These are phyloP conservation scores for Acleris laterana DNA, from an alignment of 2,888 invertebrate genomes.

Conservation along the genomic window DNA sequence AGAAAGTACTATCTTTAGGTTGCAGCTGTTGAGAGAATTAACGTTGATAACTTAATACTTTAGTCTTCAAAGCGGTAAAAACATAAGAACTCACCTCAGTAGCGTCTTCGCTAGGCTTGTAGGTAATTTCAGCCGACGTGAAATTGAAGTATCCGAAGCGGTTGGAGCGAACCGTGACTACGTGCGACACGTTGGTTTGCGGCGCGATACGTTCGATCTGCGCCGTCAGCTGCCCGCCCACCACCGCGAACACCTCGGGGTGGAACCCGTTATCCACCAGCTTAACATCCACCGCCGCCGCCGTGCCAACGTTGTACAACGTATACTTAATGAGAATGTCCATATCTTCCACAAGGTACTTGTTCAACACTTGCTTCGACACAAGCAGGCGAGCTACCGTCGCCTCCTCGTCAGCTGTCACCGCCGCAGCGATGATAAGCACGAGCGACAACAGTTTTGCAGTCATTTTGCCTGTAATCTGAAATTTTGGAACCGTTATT, in stretches of 20 bases:
- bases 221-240: slow-evolving; percentile 93
- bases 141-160: slow-evolving; percentile 98
- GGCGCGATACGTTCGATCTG: slow-evolving; percentile 96
- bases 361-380: slow-evolving; percentile 97
- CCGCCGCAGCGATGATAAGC: slow-evolving; percentile 72
- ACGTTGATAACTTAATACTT: too few relatives aligned
- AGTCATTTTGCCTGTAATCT: slow-evolving; percentile 72
- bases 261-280: slow-evolving; percentile 96
- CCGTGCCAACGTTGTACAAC: slow-evolving; percentile 95
- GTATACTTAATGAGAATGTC: slow-evolving; percentile 98
- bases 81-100: slow-evolving; percentile 81
- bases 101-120: slow-evolving; percentile 93
- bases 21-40: too few relatives aligned
- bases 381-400: slow-evolving; percentile 92
- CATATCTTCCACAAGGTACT: slow-evolving; percentile 97
- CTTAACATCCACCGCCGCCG: slow-evolving; percentile 94
- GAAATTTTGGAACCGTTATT: slow-evolving; percentile 40
- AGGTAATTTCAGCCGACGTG: slow-evolving; percentile 96
- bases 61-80: neutral
- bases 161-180: slow-evolving; percentile 95
- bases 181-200: slow-evolving; percentile 96
- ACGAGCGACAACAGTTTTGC: slow-evolving; percentile 74
- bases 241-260: slow-evolving; percentile 94
- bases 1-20: too few relatives aligned
- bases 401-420: slow-evolving; percentile 87